Percentiles rank a stretch among this genome's conserved stretches.
Conservation (phyloP, 1,140 invertebrate species). For the Tetraneura akinire region DNA sequence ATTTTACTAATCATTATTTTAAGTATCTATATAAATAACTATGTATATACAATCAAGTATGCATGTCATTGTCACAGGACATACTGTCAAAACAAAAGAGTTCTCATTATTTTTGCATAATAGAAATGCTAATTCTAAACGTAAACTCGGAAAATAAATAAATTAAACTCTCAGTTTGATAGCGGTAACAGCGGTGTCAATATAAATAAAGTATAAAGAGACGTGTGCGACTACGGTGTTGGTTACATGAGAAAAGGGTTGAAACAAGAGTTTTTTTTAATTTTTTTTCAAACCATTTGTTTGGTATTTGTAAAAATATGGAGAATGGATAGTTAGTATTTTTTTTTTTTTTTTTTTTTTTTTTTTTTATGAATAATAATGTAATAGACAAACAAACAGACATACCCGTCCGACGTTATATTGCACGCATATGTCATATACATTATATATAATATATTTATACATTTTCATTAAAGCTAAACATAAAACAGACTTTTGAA, state of each 20-base stretch:
- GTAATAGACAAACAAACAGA: constrained; percentile 46
- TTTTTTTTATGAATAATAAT: constrained; percentile 27
- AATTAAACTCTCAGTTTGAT: constrained; percentile 38
- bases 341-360: not conserved
- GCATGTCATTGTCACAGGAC: constrained; percentile 10
- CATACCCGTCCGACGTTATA: not conserved
- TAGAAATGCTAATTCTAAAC: constrained; percentile 44
- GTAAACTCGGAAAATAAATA: constrained; percentile 44
- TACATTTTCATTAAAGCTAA: not conserved
- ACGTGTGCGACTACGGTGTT: not conserved
- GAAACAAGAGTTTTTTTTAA: constrained; percentile 28
- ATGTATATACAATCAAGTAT: not conserved
- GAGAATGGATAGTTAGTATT: not conserved
- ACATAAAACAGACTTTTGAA: not conserved
- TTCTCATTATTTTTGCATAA: constrained; percentile 30
- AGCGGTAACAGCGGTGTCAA: constrained; percentile 46
- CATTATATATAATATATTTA: not conserved
- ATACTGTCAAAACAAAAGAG: constrained; percentile 44
- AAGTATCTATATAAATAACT: constrained; percentile 2
- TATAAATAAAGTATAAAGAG: constrained; percentile 46
- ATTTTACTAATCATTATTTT: not conserved
- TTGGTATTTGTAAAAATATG: constrained; percentile 35
- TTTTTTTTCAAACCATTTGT: constrained; percentile 26
- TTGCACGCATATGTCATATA: not conserved
- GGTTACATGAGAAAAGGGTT: constrained; percentile 25